Conservation (phyloP, 2,113 vertebrate species). For the Paradoxurus hermaphroditus region DNA sequence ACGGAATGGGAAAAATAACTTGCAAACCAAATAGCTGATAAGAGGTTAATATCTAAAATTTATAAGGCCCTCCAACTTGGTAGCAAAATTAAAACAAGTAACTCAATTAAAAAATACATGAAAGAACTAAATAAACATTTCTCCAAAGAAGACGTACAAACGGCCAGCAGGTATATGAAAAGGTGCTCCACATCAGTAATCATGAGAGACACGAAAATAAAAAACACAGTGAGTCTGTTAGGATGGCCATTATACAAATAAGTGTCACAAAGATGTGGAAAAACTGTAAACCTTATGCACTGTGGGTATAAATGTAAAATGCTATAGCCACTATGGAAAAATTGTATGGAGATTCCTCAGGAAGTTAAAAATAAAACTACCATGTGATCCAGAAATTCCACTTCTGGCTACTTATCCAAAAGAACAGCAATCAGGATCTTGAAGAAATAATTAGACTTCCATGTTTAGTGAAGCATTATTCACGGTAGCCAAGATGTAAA, state of each 20-base stretch:
- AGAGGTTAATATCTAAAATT: constrained; percentile 2
- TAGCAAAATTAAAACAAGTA: constrained; percentile 8
- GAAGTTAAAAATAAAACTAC: neutral
- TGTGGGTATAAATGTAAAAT: neutral
- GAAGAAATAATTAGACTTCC: neutral
- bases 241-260: neutral
- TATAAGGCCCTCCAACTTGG: neutral
- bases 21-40: constrained; percentile 8
- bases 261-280: neutral
- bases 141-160: neutral
- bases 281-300: neutral
- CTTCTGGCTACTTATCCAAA: neutral
- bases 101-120: neutral
- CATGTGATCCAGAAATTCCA: neutral
- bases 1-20: neutral
- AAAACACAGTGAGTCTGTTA: constrained; percentile 9
- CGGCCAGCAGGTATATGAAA: neutral
- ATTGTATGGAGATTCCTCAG: neutral
- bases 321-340: neutral
- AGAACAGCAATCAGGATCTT: neutral
- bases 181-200: neutral
- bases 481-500: neutral
- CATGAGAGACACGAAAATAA: constrained; percentile 7
- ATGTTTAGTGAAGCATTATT: neutral
- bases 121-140: neutral